Conservation (phyloP, 2,888 invertebrate genomes). For the Drosophila fulvimacula region DNA sequence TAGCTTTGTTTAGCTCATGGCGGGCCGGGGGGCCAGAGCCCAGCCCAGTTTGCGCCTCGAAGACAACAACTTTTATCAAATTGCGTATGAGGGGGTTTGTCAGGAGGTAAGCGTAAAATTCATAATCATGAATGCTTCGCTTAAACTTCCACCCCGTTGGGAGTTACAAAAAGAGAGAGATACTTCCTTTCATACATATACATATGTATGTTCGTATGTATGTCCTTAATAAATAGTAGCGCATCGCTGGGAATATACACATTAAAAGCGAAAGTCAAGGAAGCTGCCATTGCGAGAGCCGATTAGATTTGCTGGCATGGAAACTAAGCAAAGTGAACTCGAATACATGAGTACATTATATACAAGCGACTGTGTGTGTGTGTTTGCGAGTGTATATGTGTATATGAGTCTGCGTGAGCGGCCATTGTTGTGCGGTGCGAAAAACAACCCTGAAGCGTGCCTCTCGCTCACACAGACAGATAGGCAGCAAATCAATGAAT, state of each 20-base stretch:
- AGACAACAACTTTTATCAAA: slow-evolving; percentile 72
- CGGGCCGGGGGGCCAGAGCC: slow-evolving; percentile 24
- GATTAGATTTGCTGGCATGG: slow-evolving; percentile 53
- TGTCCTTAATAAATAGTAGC: slow-evolving; percentile 44
- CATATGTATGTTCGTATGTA: not conserved
- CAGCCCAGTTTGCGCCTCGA: slow-evolving; percentile 70
- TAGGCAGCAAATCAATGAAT: slow-evolving; percentile 77
- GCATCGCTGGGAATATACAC: slow-evolving; percentile 43
- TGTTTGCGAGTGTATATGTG: slow-evolving; percentile 35
- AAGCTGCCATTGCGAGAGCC: slow-evolving; percentile 66
- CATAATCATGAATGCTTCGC: slow-evolving; percentile 80
- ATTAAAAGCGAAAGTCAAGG: slow-evolving; percentile 76
- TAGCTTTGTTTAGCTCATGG: slow-evolving; percentile 15
- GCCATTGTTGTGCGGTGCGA: slow-evolving; percentile 76
- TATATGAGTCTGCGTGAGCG: slow-evolving; percentile 60
- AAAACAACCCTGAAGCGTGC: slow-evolving; percentile 74
- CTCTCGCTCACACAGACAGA: slow-evolving; percentile 69
- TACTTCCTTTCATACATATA: slow-evolving; percentile 14
- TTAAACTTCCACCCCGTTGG: slow-evolving; percentile 72
- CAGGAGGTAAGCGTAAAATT: slow-evolving; percentile 84
- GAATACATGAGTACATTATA: slow-evolving; percentile 53
- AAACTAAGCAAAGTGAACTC: slow-evolving; percentile 41
- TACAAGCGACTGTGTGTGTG: slow-evolving; percentile 39
- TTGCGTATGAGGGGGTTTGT: slow-evolving; percentile 79
- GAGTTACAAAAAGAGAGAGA: slow-evolving; percentile 25